phyloP scores from a whole-genome alignment of 2,113 vertebrate species.

The Osmerus mordax region DNA sequence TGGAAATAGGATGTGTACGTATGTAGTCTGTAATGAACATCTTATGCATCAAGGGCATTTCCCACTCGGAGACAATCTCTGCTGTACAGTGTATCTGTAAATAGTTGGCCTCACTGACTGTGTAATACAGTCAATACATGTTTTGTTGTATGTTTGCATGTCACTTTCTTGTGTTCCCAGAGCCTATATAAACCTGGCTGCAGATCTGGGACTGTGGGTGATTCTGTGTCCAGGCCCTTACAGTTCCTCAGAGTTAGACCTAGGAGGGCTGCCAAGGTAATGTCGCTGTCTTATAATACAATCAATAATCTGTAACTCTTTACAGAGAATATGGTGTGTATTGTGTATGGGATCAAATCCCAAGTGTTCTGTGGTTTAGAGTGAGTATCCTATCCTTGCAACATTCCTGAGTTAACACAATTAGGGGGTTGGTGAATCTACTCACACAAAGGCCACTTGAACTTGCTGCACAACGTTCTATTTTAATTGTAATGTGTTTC shows the following conservation, averaged over 20 bases:
- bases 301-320: not conserved
- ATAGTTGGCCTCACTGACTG: not conserved
- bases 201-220: slow-evolving; percentile 85
- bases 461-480: slow-evolving; percentile 1
- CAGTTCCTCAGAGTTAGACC: slow-evolving; percentile 86
- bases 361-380: not conserved
- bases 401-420: slow-evolving; percentile 14
- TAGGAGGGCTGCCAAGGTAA: slow-evolving; percentile 89
- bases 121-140: not conserved
- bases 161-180: slow-evolving; percentile 59
- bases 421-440: not conserved
- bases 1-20: not conserved
- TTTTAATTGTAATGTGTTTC: slow-evolving; percentile 14
- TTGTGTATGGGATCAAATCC: too few relatives aligned
- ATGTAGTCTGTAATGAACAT: not conserved
- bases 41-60: too few relatives aligned
- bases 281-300: not conserved
- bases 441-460: slow-evolving; percentile 30
- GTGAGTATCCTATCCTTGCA: not conserved
- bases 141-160: not conserved
- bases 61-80: too few relatives aligned
- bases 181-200: slow-evolving; percentile 82
- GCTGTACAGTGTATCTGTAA: not conserved
- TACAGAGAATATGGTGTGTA: not conserved
- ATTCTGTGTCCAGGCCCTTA: slow-evolving; percentile 91